Percentiles rank a stretch among this genome's conserved stretches.
Conservation (phyloP, 2,797 vertebrate genomes). For the Kryptopterus vitreolus region DNA sequence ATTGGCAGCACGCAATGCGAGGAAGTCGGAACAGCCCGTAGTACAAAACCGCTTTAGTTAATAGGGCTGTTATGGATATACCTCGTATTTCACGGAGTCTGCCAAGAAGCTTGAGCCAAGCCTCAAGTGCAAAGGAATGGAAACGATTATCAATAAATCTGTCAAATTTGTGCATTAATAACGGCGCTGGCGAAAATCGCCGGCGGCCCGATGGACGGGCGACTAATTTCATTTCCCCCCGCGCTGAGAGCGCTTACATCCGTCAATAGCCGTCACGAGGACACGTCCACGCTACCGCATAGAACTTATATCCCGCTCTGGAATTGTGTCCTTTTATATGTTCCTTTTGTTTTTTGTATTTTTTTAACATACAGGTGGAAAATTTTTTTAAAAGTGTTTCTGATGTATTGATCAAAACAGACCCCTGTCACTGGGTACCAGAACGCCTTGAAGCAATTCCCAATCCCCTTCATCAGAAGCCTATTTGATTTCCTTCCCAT, state of each 20-base stretch:
- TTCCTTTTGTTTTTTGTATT: background rate
- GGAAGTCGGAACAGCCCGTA: background rate
- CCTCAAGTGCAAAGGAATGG: background rate
- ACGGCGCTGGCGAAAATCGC: background rate
- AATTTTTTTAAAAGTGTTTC: conserved; percentile 7
- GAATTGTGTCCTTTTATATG: background rate
- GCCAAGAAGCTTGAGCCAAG: conserved; percentile 20
- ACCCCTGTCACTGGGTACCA: conserved; percentile 3
- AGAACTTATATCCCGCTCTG: background rate
- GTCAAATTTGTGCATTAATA: conserved; percentile 11
- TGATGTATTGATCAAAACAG: conserved; percentile 25
- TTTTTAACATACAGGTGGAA: background rate
- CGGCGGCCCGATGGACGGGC: conserved; percentile 7
- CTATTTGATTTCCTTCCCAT: conserved; percentile 29
- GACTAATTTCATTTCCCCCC: conserved; percentile 24
- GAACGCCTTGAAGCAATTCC: conserved; percentile 18
- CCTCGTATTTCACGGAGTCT: background rate
- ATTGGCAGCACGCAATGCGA: background rate
- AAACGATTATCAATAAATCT: conserved; percentile 11
- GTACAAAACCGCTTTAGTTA: background rate
- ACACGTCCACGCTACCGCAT: background rate
- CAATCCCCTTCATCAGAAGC: background rate
- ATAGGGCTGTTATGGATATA: background rate
- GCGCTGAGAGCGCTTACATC: conserved; percentile 6
- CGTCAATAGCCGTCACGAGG: background rate